phyloP scores from a whole-genome alignment of 2,797 vertebrate genomes.

The Geotrypetes seraphini region DNA sequence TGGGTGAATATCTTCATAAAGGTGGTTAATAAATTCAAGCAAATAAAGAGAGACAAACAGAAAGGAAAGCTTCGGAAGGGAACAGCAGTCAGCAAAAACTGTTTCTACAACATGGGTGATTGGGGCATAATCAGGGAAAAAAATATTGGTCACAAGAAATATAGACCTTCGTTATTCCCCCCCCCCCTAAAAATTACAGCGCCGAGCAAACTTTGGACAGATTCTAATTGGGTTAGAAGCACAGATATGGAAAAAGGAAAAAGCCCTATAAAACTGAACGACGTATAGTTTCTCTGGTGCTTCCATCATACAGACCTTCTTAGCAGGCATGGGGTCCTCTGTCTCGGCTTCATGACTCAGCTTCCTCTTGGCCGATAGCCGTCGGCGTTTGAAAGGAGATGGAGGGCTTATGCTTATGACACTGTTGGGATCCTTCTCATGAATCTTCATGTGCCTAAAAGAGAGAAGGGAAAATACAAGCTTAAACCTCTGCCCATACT shows the following conservation, averaged over 20 bases:
- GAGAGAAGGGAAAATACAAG: slow-evolving; percentile 4
- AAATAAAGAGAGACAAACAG: too few species aligned
- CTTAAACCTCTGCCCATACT: neutral
- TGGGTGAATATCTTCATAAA: too few species aligned
- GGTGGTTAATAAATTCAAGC: too few species aligned
- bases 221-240: too few species aligned
- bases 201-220: too few species aligned
- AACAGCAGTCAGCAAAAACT: too few species aligned
- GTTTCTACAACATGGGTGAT: too few species aligned
- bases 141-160: neutral
- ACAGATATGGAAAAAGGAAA: too few species aligned
- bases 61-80: too few species aligned
- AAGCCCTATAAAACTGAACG: slow-evolving; percentile 1
- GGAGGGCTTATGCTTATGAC: slow-evolving; percentile 62
- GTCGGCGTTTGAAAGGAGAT: slow-evolving; percentile 73
- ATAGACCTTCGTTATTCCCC: neutral
- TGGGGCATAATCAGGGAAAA: neutral
- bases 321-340: slow-evolving; percentile 66
- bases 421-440: slow-evolving; percentile 79
- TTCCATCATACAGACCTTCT: slow-evolving; percentile 65
- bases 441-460: slow-evolving; percentile 94
- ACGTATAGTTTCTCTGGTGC: neutral
- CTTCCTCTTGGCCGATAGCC: slow-evolving; percentile 75
- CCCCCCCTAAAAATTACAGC: too few species aligned
- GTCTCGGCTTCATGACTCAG: slow-evolving; percentile 62